Percentiles rank a stretch among this genome's conserved stretches.
Evolutionary conservation across 1,140 invertebrate species (phyloP).

Genomic region (Papilio polyxenes): DNA sequence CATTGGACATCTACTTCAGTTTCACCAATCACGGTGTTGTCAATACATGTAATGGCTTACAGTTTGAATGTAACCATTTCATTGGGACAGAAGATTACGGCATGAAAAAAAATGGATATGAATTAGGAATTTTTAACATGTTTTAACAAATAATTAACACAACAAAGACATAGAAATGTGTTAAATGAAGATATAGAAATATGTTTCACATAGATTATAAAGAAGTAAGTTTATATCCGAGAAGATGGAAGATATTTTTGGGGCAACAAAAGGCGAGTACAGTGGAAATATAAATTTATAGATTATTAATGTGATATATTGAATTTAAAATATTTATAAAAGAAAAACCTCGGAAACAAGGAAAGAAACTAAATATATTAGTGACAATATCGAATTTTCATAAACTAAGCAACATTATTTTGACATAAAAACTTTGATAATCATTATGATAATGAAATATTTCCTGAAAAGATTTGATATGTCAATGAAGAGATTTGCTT

Average conservation of each 20-base stretch:
- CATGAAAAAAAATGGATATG: background rate
- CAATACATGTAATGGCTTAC: slow-evolving; percentile 5
- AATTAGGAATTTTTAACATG: background rate
- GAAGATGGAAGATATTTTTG: slow-evolving; percentile 1
- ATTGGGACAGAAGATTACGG: background rate
- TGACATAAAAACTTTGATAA: background rate
- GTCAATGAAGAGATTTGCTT: background rate
- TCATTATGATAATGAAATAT: background rate
- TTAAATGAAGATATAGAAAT: background rate
- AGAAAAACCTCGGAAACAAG: background rate
- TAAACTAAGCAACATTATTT: background rate
- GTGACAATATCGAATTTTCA: background rate
- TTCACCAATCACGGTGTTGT: background rate
- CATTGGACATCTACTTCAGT: slow-evolving; percentile 11
- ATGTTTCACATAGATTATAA: background rate
- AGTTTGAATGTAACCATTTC: background rate
- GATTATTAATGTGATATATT: background rate
- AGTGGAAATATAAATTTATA: background rate
- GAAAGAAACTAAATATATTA: no score
- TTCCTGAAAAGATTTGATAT: slow-evolving; percentile 2
- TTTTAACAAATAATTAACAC: background rate
- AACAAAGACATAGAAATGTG: background rate
- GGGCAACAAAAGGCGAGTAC: slow-evolving; percentile 14
- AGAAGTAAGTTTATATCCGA: background rate
- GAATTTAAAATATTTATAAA: background rate